Base-by-base conservation (phyloP, 2,113 vertebrate genomes). In the Catharus minimus region DNA sequence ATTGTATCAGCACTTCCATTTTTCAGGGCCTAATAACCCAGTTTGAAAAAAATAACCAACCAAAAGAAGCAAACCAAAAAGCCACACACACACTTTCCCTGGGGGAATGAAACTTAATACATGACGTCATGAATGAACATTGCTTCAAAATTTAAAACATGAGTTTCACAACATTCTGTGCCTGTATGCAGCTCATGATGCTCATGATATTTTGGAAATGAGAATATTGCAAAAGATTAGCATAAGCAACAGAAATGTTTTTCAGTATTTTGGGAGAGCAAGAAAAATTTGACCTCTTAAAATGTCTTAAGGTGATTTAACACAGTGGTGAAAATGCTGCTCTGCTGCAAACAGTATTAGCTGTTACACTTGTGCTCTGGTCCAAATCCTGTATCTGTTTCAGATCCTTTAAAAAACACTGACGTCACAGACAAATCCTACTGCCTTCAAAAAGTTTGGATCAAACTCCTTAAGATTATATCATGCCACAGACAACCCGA, bases 1-100 rank as follows among this genome's bases (percentile, higher is more conserved):
- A 95, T 88, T 93, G 38, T 80, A 93, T 96, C 93, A 94, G 76
- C 71, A 82, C 57, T 91, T 88, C 57, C 82, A 96, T 94, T 95
- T 96, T 94, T 95, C 84, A 95, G 30, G 52, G 41, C 44, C 49
- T 90, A 92, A 91, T 84, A 88, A 71, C 44, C 84, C 69, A 86
- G 73, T 44, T 86, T 87, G 75, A 67, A 74, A 93, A 91, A 92
- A 85, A 75, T 17, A 84, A 69, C 8, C 20, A 77, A 32, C 15
- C 4, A 50, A 76, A 56, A 66, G 49, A 77, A 30, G 1, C 16
- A 52, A 89, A 79, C 41, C 32, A 68, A 88, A 80, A 49, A 43
- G 4, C 53, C 55, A 14, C 73, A 64, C 15, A 64, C 15, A 43
- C 53, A 67, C 33, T 52, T 86, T 73, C 61, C 46, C 64, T 15